Evolutionary conservation across 2,113 vertebrate genomes (phyloP).

Genomic region (Mesitornis unicolor): DNA sequence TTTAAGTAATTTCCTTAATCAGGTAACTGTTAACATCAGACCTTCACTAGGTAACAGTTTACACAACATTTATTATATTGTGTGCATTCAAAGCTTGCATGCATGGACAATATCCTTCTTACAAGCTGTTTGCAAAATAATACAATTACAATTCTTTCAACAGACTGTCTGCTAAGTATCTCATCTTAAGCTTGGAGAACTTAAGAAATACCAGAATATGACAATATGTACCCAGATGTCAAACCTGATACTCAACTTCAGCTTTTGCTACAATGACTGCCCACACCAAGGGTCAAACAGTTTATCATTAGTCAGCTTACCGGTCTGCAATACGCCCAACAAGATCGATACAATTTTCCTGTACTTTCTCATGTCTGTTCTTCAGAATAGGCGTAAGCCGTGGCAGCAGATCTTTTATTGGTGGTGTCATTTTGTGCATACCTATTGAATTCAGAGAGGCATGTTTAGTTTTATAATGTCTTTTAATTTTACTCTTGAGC

Average conservation of each 20-base stretch:
- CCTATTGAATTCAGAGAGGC: conserved; percentile 70
- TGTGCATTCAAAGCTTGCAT: not conserved
- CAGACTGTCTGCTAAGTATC: not conserved
- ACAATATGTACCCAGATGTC: not conserved
- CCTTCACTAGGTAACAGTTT: not conserved
- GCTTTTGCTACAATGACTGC: not conserved
- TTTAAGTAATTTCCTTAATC: not conserved
- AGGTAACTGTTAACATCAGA: not conserved
- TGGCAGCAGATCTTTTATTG: conserved; percentile 96
- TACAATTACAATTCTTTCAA: not conserved
- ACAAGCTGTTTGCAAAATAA: not conserved
- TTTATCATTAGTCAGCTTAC: conserved; percentile 58
- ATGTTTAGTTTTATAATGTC: not conserved
- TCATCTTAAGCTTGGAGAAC: not conserved
- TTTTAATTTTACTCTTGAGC: not conserved
- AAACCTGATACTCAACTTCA: not conserved
- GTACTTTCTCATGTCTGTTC: conserved; percentile 98
- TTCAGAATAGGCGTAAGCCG: conserved; percentile 96
- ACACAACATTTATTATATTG: not conserved
- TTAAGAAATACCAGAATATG: not conserved
- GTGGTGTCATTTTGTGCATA: conserved; percentile 99
- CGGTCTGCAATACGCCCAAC: conserved; percentile 97
- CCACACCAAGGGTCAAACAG: not conserved
- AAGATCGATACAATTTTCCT: conserved; percentile 98
- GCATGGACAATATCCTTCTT: not conserved